A percentile compares a stretch with the other conserved stretches of the same genome.
These are phyloP conservation scores for Brenthis daphne DNA, from an alignment of 2,888 invertebrate genomes.

Conservation along the genomic window DNA sequence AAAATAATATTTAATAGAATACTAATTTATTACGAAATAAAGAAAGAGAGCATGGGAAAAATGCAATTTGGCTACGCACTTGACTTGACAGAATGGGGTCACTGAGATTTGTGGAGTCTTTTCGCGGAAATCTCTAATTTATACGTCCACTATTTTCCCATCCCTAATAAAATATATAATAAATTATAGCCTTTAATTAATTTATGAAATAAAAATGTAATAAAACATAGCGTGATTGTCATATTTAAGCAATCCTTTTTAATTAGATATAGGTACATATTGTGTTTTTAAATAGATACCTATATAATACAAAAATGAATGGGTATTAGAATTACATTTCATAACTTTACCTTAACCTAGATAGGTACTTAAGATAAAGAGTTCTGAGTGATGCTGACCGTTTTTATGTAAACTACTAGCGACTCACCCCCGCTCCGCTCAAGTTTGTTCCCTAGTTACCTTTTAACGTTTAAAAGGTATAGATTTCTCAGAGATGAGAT, in stretches of 20 bases:
- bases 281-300: no score
- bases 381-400: no score
- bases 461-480: no score
- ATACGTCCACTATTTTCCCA: background rate
- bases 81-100: slow-evolving; percentile 2
- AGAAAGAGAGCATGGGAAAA: background rate
- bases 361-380: no score
- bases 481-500: no score
- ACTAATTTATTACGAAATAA: background rate
- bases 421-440: no score
- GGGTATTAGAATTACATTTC: no score
- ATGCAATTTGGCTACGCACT: slow-evolving; percentile 3
- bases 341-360: no score
- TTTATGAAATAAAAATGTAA: slow-evolving; percentile 1
- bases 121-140: background rate
- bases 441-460: no score
- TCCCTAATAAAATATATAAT: background rate
- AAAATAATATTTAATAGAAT: background rate
- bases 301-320: no score
- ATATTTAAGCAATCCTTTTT: background rate
- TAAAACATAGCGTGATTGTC: background rate
- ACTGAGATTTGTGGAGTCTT: background rate
- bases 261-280: no score
- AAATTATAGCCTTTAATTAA: background rate
- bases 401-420: no score